Evolutionary conservation across 2,888 invertebrate species (phyloP).

Genomic region (Tetranychus piercei): DNA sequence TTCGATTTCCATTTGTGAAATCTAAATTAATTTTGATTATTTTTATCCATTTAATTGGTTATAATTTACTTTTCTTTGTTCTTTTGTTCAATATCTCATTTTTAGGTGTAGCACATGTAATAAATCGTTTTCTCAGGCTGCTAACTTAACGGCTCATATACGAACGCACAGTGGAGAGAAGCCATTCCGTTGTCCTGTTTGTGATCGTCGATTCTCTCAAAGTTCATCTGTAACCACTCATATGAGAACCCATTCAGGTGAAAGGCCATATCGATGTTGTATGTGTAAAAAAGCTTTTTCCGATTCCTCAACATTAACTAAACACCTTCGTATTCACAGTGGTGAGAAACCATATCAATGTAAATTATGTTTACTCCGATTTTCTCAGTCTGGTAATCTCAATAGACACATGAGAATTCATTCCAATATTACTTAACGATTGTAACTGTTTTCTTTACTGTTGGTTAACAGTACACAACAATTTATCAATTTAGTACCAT

Average conservation of each 20-base stretch:
- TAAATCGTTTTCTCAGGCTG: conserved; percentile 85
- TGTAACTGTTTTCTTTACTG: not conserved
- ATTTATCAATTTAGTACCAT: no score
- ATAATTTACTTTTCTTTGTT: not conserved
- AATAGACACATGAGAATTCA: conserved; percentile 98
- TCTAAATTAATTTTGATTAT: not conserved
- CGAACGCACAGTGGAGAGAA: conserved; percentile 93
- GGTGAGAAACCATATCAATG: conserved; percentile 96
- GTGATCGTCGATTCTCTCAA: conserved; percentile 88
- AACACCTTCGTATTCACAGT: conserved; percentile 65
- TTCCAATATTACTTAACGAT: conserved; percentile 20
- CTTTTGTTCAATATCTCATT: not conserved
- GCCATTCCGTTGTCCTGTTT: conserved; percentile 90
- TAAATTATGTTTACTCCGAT: conserved; percentile 60
- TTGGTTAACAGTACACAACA: no score
- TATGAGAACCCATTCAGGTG: conserved; percentile 99
- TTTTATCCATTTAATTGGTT: not conserved
- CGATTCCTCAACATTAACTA: conserved; percentile 91
- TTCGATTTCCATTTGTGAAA: not conserved
- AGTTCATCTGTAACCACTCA: conserved; percentile 86
- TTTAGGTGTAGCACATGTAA: conserved; percentile 63
- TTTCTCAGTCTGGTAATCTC: conserved; percentile 93
- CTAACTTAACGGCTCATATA: conserved; percentile 91
- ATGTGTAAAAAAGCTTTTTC: conserved; percentile 97
- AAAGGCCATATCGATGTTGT: conserved; percentile 85